phyloP scores from a whole-genome alignment of 53 echinoderm and acorn worm genomes.

The Hippasteria phrygiana region DNA sequence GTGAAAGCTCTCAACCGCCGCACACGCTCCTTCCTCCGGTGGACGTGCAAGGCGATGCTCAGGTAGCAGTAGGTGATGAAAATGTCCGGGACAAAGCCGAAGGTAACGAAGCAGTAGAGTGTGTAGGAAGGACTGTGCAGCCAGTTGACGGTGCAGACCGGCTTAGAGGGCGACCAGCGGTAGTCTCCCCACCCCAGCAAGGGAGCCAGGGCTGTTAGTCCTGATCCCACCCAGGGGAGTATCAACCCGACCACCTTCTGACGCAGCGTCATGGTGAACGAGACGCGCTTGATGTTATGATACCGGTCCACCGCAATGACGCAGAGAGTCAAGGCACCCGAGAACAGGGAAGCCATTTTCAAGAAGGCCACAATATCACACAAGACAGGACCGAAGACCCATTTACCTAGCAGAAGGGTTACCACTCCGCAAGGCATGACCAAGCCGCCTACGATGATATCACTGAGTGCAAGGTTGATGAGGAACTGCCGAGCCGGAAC shows the following conservation, averaged over 20 bases:
- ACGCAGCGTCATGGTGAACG: background rate
- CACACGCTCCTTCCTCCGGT: background rate
- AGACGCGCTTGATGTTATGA: background rate
- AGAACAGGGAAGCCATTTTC: constrained; percentile 14
- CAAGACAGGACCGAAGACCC: constrained; percentile 29
- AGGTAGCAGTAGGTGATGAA: constrained; percentile 22
- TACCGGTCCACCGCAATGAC: constrained; percentile 61
- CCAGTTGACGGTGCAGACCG: constrained; percentile 63
- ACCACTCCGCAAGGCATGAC: constrained; percentile 43
- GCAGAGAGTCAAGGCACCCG: constrained; percentile 22
- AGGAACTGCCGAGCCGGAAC: constrained; percentile 44
- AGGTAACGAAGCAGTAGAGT: constrained; percentile 30
- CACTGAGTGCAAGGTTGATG: constrained; percentile 42
- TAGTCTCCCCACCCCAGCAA: constrained; percentile 59
- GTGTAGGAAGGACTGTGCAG: constrained; percentile 45
- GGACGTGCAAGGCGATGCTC: constrained; percentile 28
- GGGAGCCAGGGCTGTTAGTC: constrained; percentile 11
- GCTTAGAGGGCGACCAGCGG: constrained; percentile 28
- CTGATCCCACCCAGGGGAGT: constrained; percentile 22
- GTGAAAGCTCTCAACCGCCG: background rate
- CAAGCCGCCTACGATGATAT: constrained; percentile 24
- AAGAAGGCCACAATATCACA: constrained; percentile 29
- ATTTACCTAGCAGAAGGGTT: background rate
- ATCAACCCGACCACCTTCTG: background rate
- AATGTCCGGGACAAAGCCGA: constrained; percentile 1